A percentile compares a stretch with the other conserved stretches of the same genome.
These are phyloP conservation scores for Pipra filicauda DNA, from an alignment of 2,113 vertebrate genomes.

Conservation along the genomic window DNA sequence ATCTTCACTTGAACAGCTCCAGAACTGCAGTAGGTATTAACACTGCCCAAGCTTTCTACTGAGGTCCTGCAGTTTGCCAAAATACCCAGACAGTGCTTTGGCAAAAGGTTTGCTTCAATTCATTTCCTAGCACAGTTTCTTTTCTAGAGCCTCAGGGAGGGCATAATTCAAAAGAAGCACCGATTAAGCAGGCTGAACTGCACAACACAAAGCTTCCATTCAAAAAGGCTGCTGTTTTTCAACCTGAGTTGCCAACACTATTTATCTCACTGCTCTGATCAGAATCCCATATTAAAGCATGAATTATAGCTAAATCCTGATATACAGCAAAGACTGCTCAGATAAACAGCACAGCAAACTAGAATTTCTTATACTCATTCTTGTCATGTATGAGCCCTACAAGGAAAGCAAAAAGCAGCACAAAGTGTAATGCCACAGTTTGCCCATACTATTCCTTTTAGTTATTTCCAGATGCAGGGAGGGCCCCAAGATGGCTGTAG, in stretches of 20 bases:
- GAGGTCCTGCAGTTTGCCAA: neutral
- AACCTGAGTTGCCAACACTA: neutral
- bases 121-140: neutral
- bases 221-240: conserved; percentile 10
- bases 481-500: neutral
- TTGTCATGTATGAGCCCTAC: neutral
- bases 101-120: neutral
- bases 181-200: neutral
- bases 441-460: neutral
- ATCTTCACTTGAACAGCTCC: neutral
- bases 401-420: neutral
- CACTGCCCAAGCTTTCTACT: neutral
- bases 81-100: neutral
- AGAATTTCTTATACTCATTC: neutral
- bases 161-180: neutral
- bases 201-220: conserved; percentile 10
- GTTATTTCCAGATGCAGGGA: neutral
- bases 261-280: neutral
- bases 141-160: neutral
- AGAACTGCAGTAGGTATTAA: neutral
- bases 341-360: neutral
- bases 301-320: neutral
- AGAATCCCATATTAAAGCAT: neutral
- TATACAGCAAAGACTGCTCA: neutral
- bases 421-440: neutral